These are phyloP conservation scores for Eriosoma lanigerum DNA, from an alignment of 1,140 invertebrate genomes.

Conservation along the genomic window DNA sequence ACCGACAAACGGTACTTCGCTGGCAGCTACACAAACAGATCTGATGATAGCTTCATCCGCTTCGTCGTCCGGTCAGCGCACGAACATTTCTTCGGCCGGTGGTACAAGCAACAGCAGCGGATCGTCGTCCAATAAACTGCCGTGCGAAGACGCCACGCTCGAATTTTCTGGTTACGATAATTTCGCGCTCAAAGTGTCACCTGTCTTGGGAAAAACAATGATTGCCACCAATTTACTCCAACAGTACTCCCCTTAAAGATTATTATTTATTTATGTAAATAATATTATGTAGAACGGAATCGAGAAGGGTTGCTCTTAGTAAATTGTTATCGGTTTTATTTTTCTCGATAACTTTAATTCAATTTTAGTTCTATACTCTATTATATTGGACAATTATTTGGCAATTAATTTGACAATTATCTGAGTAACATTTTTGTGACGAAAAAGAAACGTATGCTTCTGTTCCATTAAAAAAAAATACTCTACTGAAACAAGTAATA, in stretches of 20 bases:
- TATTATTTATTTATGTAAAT: no score
- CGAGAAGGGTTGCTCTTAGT: no score
- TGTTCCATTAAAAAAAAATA: no score
- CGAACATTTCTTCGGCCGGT: constrained; percentile 7
- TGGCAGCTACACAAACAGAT: background rate
- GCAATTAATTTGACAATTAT: no score
- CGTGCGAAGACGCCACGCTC: constrained; percentile 44
- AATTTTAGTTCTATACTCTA: no score
- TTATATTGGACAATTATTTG: no score
- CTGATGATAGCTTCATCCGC: background rate
- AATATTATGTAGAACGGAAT: no score
- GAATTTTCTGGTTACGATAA: constrained; percentile 43
- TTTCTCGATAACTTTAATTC: no score
- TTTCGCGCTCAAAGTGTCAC: constrained; percentile 30
- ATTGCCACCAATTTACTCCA: background rate
- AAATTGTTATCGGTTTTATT: no score
- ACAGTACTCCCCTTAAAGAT: background rate
- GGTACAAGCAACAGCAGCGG: background rate
- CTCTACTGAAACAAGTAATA: no score
- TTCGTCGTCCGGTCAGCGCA: background rate
- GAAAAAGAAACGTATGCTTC: no score
- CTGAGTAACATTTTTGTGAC: no score
- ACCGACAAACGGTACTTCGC: background rate
- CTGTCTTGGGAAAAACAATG: constrained; percentile 11
- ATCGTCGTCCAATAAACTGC: constrained; percentile 19